Conservation (phyloP, 2,888 invertebrate species). For the Gisinianus flammeolus region DNA sequence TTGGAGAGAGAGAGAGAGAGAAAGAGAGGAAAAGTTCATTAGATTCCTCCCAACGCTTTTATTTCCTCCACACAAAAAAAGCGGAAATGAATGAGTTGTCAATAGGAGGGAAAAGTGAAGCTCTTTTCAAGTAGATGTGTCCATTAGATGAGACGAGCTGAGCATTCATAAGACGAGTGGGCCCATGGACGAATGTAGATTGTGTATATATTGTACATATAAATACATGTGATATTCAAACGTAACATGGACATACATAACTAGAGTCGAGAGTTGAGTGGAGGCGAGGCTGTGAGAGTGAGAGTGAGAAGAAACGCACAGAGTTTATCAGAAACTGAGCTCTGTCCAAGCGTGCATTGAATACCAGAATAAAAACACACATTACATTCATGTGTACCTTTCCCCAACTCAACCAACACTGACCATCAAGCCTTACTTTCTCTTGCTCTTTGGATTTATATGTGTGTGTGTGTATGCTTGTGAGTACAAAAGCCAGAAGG, state of each 20-base stretch:
- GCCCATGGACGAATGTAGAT: not conserved
- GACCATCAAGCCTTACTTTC: no score
- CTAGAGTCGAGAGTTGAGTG: not conserved
- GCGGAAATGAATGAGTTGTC: slow-evolving; percentile 35
- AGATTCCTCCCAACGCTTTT: slow-evolving; percentile 6
- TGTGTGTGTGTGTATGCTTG: no score
- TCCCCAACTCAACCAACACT: no score
- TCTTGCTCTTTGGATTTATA: no score
- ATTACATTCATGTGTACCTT: not conserved
- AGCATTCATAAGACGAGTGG: not conserved
- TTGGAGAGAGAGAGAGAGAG: not conserved
- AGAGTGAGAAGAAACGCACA: not conserved
- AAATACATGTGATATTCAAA: not conserved
- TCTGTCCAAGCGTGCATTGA: not conserved
- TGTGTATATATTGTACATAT: not conserved
- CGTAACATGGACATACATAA: not conserved
- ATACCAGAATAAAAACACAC: not conserved
- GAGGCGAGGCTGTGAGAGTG: not conserved
- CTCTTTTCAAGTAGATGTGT: not conserved
- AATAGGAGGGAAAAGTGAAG: not conserved
- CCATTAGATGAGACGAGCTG: not conserved
- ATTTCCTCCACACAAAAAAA: slow-evolving; percentile 4
- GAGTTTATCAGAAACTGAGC: slow-evolving; percentile 17
- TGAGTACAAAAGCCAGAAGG: no score
- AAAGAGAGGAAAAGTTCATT: not conserved